Conservation (phyloP, 2,113 vertebrate genomes). For the Ellobius talpinus region DNA sequence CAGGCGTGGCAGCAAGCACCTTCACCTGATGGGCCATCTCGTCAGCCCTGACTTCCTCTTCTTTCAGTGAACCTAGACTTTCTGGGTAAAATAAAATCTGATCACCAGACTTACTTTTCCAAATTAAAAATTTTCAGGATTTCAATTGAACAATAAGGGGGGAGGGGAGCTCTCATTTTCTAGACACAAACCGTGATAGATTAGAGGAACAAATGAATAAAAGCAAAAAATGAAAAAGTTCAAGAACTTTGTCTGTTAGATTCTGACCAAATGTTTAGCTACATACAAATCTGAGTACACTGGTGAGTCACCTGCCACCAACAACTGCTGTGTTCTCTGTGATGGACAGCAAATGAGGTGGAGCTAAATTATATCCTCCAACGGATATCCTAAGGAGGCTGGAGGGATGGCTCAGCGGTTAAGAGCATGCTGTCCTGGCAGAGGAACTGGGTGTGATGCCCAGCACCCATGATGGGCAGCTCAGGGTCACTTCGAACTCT, state of each 20-base stretch:
- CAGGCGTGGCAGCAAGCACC: neutral
- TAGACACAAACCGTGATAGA: no score
- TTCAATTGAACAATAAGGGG: neutral
- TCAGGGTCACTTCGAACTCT: neutral
- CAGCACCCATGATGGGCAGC: neutral
- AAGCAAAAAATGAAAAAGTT: neutral
- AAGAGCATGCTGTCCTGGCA: neutral
- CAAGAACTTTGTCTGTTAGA: neutral
- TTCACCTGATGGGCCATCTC: neutral
- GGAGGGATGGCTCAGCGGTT: neutral
- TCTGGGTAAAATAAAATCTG: neutral
- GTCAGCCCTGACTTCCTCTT: neutral
- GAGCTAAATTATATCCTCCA: neutral
- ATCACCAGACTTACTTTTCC: constrained; percentile 16
- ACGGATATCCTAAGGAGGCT: neutral
- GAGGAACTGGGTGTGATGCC: neutral
- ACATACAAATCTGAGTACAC: neutral
- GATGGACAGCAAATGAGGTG: neutral
- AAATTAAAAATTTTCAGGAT: neutral
- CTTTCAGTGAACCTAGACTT: neutral
- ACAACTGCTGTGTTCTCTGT: neutral
- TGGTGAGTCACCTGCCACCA: neutral
- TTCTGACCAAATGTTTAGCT: neutral
- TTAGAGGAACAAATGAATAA: no score
- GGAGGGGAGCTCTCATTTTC: neutral